These are phyloP conservation scores for Discoglossus pictus DNA, from an alignment of 2,797 vertebrate genomes.

Conservation along the genomic window DNA sequence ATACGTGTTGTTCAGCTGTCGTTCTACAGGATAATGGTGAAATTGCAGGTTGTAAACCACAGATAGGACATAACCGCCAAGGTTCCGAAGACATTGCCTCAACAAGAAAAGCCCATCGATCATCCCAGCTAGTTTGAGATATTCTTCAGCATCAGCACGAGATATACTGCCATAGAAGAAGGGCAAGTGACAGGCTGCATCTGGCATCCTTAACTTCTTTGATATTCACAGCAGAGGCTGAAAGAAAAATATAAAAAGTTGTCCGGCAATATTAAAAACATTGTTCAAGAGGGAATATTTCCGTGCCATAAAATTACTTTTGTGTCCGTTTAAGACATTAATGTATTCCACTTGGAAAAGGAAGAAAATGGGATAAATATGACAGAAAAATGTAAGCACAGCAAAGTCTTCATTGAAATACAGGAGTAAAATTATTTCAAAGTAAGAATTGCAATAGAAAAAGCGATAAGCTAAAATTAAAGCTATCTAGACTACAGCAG, in stretches of 20 bases:
- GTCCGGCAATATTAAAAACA: too few species aligned
- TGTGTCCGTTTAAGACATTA: too few species aligned
- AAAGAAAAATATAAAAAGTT: neutral
- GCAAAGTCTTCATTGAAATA: too few species aligned
- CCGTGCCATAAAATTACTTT: too few species aligned
- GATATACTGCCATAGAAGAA: slow-evolving; percentile 96
- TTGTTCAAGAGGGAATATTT: too few species aligned
- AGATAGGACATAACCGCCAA: slow-evolving; percentile 94
- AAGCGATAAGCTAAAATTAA: too few species aligned
- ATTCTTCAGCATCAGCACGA: slow-evolving; percentile 85
- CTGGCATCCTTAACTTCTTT: slow-evolving; percentile 70
- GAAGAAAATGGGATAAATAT: too few species aligned
- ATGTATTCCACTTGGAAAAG: too few species aligned
- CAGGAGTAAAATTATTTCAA: too few species aligned
- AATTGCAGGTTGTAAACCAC: slow-evolving; percentile 83
- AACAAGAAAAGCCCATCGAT: slow-evolving; percentile 88
- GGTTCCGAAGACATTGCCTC: slow-evolving; percentile 89
- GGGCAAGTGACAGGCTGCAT: slow-evolving; percentile 86
- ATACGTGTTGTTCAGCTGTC: slow-evolving; percentile 90
- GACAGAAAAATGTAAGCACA: too few species aligned
- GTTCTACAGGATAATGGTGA: slow-evolving; percentile 90
- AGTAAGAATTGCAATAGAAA: too few species aligned
- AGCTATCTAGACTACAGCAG: too few species aligned
- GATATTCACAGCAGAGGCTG: neutral
- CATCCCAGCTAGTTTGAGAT: slow-evolving; percentile 92